Conservation (phyloP, 2,888 invertebrate genomes). For the Polydrusus pterygomalis region DNA sequence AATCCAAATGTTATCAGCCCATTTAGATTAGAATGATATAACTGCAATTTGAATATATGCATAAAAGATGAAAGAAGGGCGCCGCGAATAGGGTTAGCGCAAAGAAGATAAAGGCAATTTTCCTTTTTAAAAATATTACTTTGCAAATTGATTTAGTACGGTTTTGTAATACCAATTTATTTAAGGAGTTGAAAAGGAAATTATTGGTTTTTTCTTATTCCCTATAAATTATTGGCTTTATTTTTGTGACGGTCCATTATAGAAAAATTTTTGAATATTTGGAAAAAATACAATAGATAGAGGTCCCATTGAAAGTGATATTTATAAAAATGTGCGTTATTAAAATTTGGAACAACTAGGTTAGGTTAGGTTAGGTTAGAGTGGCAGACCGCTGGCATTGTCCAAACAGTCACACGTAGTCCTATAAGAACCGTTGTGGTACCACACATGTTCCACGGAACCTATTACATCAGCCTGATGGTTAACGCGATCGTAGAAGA, state of each 20-base stretch:
- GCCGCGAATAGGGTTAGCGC: slow-evolving; percentile 35
- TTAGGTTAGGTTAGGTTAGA: too few species aligned
- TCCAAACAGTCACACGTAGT: too few species aligned
- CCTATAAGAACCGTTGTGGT: too few species aligned
- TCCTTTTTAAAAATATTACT: slow-evolving; percentile 53
- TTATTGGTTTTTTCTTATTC: slow-evolving; percentile 41
- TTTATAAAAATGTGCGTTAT: too few species aligned
- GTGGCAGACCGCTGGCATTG: too few species aligned
- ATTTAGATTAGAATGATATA: slow-evolving; percentile 54
- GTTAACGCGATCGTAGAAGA: too few species aligned
- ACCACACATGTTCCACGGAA: too few species aligned
- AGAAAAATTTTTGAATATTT: too few species aligned
- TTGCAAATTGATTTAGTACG: slow-evolving; percentile 52
- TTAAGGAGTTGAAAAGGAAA: slow-evolving; percentile 45
- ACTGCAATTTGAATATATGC: slow-evolving; percentile 55
- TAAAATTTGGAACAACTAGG: too few species aligned
- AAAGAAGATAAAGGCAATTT: slow-evolving; percentile 48
- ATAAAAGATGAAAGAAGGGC: slow-evolving; percentile 54
- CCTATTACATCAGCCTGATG: too few species aligned
- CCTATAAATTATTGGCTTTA: slow-evolving; percentile 30
- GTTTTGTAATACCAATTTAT: slow-evolving; percentile 49
- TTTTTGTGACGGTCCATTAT: not conserved
- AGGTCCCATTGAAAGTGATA: too few species aligned
- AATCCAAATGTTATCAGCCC: slow-evolving; percentile 52
- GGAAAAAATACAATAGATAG: too few species aligned